Base-by-base conservation (phyloP, 1,140 invertebrate species). In the Wasmannia auropunctata region DNA sequence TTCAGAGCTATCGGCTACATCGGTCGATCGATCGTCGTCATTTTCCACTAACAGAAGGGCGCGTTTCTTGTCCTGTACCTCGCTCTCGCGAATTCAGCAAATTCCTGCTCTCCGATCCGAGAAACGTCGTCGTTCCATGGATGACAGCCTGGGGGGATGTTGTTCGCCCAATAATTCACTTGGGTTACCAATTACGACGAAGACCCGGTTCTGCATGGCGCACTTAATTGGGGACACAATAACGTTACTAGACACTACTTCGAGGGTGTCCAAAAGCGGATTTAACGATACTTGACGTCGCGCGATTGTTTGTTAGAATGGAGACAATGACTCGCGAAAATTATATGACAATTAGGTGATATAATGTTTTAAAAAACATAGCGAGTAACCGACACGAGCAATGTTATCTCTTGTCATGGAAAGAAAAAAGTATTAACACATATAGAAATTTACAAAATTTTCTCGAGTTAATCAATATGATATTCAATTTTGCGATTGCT, bases 81-180 rank as follows among this genome's bases (percentile, higher is more conserved):
- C 63, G 28, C 22, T 46, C n/a, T 22, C 25, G 58, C 11, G 37
- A 28, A 76, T 72, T 58, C 51, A 56, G 22, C 40, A 54, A 56
- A 76, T 54, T 54, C 51, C 25, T 37, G 10, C n/a, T 74, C 67
- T 43, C 14, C 19, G 51, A 74, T 72, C 79, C 51, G 37, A 58
- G 67, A 56, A 43, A 84, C 46, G 46, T 28, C 16, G 80, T 51
- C 40, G 54, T 65, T 11, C 22, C 54, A 54, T 22, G 46, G 25
- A 81, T 40, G 67, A 84, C 40, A 72, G 49, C 49, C n/a, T 7
- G 28, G 22, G 37, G 56, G 58, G 67, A 79, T 69, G 75, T 62
- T 60, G 51, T 46, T 83, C 67, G n/a, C 40, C 67, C 67, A 83
- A 83, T 86, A 88, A 89, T 89, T 89, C 70, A 89, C 60, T 88